Conservation (phyloP, 2,113 vertebrate species). For the Vombatus ursinus region DNA sequence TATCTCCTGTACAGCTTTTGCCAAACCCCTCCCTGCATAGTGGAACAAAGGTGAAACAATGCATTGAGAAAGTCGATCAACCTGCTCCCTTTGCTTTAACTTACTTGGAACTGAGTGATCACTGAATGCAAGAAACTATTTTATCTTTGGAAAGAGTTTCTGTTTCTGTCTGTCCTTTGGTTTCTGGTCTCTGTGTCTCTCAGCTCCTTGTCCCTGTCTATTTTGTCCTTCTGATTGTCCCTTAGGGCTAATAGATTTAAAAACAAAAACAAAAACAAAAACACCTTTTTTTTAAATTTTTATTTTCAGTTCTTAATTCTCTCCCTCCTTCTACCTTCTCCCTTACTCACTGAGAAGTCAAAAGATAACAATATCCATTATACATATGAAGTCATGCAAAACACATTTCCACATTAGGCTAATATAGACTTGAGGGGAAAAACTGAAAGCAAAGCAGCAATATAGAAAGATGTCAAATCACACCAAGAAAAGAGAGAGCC, state of each 20-base stretch:
- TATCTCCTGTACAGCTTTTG: neutral
- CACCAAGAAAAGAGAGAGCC: neutral
- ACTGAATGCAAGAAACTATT: neutral
- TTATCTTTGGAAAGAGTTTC: neutral
- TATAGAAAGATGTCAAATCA: neutral
- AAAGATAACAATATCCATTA: neutral
- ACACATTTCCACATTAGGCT: neutral
- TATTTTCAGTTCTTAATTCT: neutral
- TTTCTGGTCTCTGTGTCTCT: neutral
- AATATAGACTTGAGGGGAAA: neutral
- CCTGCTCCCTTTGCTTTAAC: neutral
- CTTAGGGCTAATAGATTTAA: neutral
- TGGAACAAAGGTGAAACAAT: neutral
- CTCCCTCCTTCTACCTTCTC: neutral
- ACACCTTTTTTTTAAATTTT: neutral
- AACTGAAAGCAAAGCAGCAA: neutral
- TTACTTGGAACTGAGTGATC: neutral
- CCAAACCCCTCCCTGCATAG: neutral
- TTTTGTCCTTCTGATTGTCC: neutral
- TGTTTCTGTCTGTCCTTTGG: neutral
- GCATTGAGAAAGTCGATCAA: neutral
- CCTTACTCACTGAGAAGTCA: neutral
- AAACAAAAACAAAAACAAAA: no score
- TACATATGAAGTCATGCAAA: neutral
- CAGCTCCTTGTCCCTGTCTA: neutral